Conservation (phyloP, 2,888 invertebrate species). For the Auanema sp. region DNA sequence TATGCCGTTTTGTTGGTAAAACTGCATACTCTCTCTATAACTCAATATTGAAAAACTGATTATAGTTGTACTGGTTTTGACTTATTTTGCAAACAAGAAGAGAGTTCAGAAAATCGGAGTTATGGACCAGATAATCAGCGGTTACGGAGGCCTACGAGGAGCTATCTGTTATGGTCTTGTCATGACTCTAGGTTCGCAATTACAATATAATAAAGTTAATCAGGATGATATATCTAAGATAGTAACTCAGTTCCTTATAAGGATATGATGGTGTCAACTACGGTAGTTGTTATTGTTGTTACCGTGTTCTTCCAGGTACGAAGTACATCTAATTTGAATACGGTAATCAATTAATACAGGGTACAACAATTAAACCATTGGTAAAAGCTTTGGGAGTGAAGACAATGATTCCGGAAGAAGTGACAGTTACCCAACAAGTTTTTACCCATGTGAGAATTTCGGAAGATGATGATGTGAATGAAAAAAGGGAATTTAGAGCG, state of each 20-base stretch:
- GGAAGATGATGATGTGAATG: too few species aligned
- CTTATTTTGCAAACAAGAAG: conserved; percentile 86
- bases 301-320: conserved; percentile 92
- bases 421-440: conserved; percentile 36
- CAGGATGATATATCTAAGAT: conserved; percentile 18
- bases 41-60: not conserved
- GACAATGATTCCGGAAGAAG: conserved; percentile 46
- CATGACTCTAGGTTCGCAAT: conserved; percentile 72
- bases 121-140: conserved; percentile 79
- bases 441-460: conserved; percentile 40
- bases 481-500: conserved; percentile 32
- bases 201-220: not conserved
- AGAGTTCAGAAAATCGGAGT: conserved; percentile 83
- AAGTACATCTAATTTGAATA: not conserved
- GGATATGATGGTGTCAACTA: conserved; percentile 96
- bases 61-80: conserved; percentile 73
- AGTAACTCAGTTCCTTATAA: conserved; percentile 78
- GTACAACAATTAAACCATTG: conserved; percentile 95
- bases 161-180: conserved; percentile 87
- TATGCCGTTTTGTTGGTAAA: conserved; percentile 84
- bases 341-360: conserved; percentile 69
- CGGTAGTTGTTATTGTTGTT: conserved; percentile 94
- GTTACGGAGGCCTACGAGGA: conserved; percentile 91
- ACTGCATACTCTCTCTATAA: not conserved
- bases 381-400: conserved; percentile 91